Evolutionary conservation across 2,797 vertebrate species (phyloP).

Genomic region (Cercopithecus diana): DNA sequence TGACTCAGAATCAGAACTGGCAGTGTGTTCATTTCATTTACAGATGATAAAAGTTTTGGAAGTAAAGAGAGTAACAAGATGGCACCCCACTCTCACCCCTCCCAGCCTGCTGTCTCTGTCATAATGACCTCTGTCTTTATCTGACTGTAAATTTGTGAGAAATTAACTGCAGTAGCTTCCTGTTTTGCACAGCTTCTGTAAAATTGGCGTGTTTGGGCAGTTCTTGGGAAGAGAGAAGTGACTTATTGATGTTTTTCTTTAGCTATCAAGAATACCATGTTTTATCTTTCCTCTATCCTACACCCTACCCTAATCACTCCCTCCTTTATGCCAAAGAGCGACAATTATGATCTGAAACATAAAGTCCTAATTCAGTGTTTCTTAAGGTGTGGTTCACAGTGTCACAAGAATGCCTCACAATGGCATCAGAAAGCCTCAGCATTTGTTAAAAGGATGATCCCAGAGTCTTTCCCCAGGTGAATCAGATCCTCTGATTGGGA

Average conservation of each 20-base stretch:
- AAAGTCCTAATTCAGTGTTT: neutral
- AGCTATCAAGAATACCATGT: neutral
- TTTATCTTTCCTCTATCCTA: neutral
- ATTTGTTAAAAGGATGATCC: neutral
- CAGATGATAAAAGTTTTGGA: constrained; percentile 18
- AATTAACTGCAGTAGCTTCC: constrained; percentile 8
- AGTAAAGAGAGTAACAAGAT: neutral
- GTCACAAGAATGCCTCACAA: neutral
- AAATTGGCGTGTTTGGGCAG: neutral
- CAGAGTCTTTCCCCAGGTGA: neutral
- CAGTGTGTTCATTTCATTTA: constrained; percentile 45
- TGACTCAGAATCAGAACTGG: neutral
- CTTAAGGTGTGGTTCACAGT: neutral
- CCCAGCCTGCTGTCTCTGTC: constrained; percentile 16
- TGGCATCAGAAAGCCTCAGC: neutral
- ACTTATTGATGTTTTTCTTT: neutral
- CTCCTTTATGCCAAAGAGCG: neutral
- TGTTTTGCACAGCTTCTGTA: neutral
- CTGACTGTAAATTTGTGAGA: neutral
- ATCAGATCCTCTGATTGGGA: neutral
- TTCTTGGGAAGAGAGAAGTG: neutral
- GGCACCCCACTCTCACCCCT: neutral
- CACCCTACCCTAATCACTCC: neutral
- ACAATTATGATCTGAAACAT: neutral
- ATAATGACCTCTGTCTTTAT: constrained; percentile 39